Percentiles rank a stretch among this genome's conserved stretches.
These are phyloP conservation scores for Littorina saxatilis DNA, from an alignment of 1,140 invertebrate species.

Conservation along the genomic window DNA sequence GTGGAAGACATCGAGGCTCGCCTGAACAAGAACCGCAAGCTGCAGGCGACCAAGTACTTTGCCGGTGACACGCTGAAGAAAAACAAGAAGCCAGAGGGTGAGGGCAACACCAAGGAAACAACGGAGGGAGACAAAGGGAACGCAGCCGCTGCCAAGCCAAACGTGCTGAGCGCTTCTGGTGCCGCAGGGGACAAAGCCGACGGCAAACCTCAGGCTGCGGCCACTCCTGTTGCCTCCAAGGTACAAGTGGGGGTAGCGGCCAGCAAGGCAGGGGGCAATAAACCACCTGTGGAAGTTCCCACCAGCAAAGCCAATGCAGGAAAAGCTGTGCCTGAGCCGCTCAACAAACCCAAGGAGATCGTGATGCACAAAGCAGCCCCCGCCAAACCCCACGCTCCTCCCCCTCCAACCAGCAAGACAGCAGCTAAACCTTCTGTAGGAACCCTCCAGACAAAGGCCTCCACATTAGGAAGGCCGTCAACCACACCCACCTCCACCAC, in stretches of 20 bases:
- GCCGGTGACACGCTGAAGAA: slow-evolving; percentile 52
- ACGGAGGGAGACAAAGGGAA: neutral
- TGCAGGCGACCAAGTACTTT: slow-evolving; percentile 66
- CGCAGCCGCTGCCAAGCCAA: slow-evolving; percentile 4
- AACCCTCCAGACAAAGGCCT: neutral
- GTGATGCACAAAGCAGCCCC: slow-evolving; percentile 20
- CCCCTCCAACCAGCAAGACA: slow-evolving; percentile 4
- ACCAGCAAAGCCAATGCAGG: neutral
- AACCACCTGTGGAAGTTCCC: neutral
- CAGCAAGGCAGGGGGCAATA: neutral
- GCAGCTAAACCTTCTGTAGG: slow-evolving; percentile 19
- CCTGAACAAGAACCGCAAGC: slow-evolving; percentile 69
- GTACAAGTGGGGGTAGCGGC: neutral
- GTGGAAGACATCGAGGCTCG: slow-evolving; percentile 66
- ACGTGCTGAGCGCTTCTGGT: neutral
- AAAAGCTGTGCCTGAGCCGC: slow-evolving; percentile 10
- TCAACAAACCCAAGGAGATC: slow-evolving; percentile 32
- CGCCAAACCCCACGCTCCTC: neutral
- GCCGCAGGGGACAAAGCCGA: neutral
- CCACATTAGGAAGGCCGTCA: neutral
- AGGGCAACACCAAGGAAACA: slow-evolving; percentile 26
- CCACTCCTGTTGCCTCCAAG: neutral
- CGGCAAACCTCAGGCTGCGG: neutral
- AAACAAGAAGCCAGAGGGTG: slow-evolving; percentile 36
- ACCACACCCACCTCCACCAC: neutral